phyloP scores from a whole-genome alignment of 1,140 invertebrate genomes.

The Drosophila bifasciata region DNA sequence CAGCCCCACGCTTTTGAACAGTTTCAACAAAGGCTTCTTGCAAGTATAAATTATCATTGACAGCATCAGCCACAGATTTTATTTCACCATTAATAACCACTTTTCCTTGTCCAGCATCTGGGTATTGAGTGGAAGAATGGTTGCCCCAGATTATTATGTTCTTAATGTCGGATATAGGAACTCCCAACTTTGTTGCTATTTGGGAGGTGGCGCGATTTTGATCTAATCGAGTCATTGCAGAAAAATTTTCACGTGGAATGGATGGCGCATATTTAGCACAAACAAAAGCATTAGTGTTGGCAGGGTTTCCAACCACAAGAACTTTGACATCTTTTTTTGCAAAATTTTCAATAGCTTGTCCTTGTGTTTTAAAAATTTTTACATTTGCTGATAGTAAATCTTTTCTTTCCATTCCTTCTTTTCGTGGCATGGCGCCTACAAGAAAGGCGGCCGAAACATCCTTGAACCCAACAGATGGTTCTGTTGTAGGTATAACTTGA shows the following conservation, averaged over 20 bases:
- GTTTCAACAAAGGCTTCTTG: constrained; percentile 94
- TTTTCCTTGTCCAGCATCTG: constrained; percentile 95
- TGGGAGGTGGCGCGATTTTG: constrained; percentile 97
- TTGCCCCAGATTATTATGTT: constrained; percentile 99
- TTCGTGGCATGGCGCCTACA: constrained; percentile 99
- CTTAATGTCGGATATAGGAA: constrained; percentile 90
- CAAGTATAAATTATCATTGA: constrained; percentile 91
- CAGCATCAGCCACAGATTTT: constrained; percentile 88
- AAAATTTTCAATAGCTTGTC: constrained; percentile 95
- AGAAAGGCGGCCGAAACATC: constrained; percentile 99
- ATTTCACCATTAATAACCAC: constrained; percentile 86
- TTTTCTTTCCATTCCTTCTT: constrained; percentile 99
- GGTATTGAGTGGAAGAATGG: constrained; percentile 99
- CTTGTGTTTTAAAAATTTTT: constrained; percentile 98
- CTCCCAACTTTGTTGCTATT: constrained; percentile 88
- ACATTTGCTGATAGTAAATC: constrained; percentile 98
- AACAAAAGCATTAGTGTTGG: constrained; percentile 99
- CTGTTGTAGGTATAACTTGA: constrained; percentile 94
- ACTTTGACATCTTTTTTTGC: constrained; percentile 98
- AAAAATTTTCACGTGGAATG: constrained; percentile 98
- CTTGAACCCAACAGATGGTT: constrained; percentile 95
- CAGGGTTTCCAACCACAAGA: constrained; percentile 99
- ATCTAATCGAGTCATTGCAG: constrained; percentile 98
- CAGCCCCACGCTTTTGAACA: constrained; percentile 98
- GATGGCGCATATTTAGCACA: constrained; percentile 98